Conservation (phyloP, 2,797 vertebrate genomes). For the Amblyraja radiata region DNA sequence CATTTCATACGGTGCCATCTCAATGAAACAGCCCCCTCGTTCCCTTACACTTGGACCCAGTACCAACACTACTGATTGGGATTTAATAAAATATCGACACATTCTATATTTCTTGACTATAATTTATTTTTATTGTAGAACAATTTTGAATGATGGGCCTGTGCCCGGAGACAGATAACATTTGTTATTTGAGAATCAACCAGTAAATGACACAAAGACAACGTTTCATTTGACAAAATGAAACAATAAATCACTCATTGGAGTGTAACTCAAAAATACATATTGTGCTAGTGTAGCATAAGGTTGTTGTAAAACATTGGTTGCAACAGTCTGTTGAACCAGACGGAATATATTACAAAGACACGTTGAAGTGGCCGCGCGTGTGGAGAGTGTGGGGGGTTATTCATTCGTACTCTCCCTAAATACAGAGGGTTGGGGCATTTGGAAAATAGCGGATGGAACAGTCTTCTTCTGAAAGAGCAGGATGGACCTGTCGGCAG, state of each 20-base stretch:
- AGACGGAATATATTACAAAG: not conserved
- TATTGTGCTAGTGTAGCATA: conserved; percentile 35
- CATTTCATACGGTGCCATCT: no score
- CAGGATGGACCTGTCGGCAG: no score
- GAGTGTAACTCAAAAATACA: conserved; percentile 31
- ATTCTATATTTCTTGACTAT: not conserved
- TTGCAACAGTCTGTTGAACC: conserved; percentile 32
- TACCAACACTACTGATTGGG: not conserved
- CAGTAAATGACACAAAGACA: not conserved
- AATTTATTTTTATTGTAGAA: not conserved
- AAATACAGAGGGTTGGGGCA: no score
- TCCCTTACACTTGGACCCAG: no score
- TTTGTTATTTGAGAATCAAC: conserved; percentile 28
- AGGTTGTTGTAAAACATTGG: not conserved
- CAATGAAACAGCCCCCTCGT: no score
- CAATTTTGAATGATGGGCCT: not conserved
- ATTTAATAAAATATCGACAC: no score
- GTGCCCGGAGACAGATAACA: not conserved
- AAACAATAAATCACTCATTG: conserved; percentile 30
- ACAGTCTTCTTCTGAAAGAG: no score
- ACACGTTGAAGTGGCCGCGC: not conserved
- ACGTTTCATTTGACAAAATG: conserved; percentile 22
- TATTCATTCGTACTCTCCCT: not conserved
- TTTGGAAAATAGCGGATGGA: no score
- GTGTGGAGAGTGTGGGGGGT: not conserved